Evolutionary conservation across 2,797 vertebrate species (phyloP).

Genomic region (Phylloscopus collybita): DNA sequence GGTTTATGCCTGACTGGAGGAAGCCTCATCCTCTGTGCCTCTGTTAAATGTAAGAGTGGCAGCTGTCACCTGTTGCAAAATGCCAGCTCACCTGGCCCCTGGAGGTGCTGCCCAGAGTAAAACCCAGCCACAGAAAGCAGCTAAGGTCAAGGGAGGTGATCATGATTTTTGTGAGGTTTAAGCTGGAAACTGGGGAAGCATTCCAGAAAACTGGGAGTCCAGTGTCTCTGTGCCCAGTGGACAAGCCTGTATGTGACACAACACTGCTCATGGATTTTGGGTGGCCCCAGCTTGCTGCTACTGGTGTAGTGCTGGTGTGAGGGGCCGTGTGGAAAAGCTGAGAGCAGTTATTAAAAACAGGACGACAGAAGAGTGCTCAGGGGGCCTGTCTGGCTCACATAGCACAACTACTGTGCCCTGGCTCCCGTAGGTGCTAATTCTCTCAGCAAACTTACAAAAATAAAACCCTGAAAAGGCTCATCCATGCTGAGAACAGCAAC

Average conservation of each 20-base stretch:
- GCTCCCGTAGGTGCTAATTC: slow-evolving; percentile 61
- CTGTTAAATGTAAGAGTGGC: background rate
- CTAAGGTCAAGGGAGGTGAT: background rate
- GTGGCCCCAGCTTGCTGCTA: background rate
- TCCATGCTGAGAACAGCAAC: slow-evolving; percentile 61
- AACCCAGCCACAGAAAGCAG: background rate
- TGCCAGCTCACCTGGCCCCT: background rate
- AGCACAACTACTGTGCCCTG: background rate
- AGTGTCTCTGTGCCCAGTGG: background rate
- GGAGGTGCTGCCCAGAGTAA: background rate
- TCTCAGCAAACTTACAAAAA: slow-evolving; percentile 67
- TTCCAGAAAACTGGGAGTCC: background rate
- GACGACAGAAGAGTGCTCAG: background rate
- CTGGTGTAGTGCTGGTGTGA: background rate
- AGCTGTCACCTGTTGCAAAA: background rate
- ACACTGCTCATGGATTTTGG: background rate
- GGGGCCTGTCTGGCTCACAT: slow-evolving; percentile 15
- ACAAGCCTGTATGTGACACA: background rate
- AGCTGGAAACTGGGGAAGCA: background rate
- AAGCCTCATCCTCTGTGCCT: background rate
- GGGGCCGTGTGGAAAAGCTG: slow-evolving; percentile 1
- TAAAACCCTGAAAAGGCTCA: slow-evolving; percentile 63
- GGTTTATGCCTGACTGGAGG: background rate
- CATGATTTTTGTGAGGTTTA: background rate
- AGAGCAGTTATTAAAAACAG: slow-evolving; percentile 4